Base-by-base conservation (phyloP, 2,113 vertebrate species). In the Lagopus leucura region DNA sequence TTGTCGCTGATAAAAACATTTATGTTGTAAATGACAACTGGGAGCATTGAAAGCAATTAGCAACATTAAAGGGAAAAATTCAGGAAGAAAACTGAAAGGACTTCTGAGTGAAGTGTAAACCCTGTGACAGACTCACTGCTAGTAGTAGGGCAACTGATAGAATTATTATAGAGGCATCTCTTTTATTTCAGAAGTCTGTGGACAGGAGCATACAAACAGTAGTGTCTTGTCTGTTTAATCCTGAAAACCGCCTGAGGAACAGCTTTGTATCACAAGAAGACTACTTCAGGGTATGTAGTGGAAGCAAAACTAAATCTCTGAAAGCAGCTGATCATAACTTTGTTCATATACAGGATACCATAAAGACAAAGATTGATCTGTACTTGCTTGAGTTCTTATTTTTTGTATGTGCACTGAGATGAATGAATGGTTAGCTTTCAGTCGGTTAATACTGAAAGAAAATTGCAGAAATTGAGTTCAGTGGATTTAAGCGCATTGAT, bases 121-220 rank as follows among this genome's bases (percentile, higher is more conserved):
- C 6, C 22, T 69, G 12, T 52, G 22, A 66, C 5, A n/a, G 5
- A 13, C 12, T 6, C 9, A 11, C 25, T 48, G 36, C 30, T 92
- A 48, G 27, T 73, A 40, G 10, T 40, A 28, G 28, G 10, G 32
- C 79, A 21, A 60, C 13, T 21, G 27, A 80, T 78, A 65, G 67
- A 48, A n/a, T 42, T 96, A n/a, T 42, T 96, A 19, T 42, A 89
- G 48, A 55, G 42, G 27, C 11, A 38, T 47, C n/a, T 94, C 0
- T 92, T 97, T 17, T 97, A 25, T 98, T 98, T 97, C 96, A 98
- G 98, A 98, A 97, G 89, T 98, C 94, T 87, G 98, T 98, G 97
- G 98, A 98, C 79, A 96, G 97, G 91, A 97, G 97, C 90, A 97
- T 98, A 92, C 98, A 98, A 80, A 98, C 98, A 4, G 90, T 98